These are phyloP conservation scores for Drosophila mojavensis DNA, from an alignment of 1,140 invertebrate species.

Conservation along the genomic window DNA sequence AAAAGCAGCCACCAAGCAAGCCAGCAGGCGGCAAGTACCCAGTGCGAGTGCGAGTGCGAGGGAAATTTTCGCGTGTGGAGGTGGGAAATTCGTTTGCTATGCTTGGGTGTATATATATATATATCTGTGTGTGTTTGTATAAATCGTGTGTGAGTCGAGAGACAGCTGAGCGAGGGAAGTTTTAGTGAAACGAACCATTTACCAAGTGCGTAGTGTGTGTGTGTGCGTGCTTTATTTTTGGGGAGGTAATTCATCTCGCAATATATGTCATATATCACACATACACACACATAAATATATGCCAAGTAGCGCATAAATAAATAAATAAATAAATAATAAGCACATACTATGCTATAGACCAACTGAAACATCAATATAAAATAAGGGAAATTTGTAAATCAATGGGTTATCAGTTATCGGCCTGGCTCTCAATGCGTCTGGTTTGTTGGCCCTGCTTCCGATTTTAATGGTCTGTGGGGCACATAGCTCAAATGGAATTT, in stretches of 20 bases:
- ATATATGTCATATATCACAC: constrained; percentile 58
- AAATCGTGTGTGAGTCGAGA: constrained; percentile 5
- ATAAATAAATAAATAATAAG: constrained; percentile 25
- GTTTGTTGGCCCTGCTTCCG: not conserved
- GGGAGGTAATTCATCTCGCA: constrained; percentile 57
- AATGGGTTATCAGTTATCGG: constrained; percentile 20
- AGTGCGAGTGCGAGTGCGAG: constrained; percentile 23
- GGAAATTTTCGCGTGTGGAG: constrained; percentile 42
- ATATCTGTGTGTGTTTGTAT: constrained; percentile 2
- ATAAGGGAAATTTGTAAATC: constrained; percentile 12
- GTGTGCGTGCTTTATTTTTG: constrained; percentile 37
- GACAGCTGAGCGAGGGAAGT: constrained; percentile 56
- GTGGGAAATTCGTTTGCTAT: constrained; percentile 25
- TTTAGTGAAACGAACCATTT: constrained; percentile 32
- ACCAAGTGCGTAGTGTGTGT: constrained; percentile 4
- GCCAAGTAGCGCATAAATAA: not conserved
- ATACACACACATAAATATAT: not conserved
- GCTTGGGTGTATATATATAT: not conserved
- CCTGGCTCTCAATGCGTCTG: constrained; percentile 2
- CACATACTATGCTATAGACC: not conserved
- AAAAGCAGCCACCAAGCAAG: constrained; percentile 16
- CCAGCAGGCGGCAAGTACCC: constrained; percentile 24
- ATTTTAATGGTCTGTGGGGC: constrained; percentile 1
- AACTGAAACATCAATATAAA: constrained; percentile 6
- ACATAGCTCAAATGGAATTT: constrained; percentile 8